Conservation (phyloP, 2,888 invertebrate species). For the Rhynchonema sp. region DNA sequence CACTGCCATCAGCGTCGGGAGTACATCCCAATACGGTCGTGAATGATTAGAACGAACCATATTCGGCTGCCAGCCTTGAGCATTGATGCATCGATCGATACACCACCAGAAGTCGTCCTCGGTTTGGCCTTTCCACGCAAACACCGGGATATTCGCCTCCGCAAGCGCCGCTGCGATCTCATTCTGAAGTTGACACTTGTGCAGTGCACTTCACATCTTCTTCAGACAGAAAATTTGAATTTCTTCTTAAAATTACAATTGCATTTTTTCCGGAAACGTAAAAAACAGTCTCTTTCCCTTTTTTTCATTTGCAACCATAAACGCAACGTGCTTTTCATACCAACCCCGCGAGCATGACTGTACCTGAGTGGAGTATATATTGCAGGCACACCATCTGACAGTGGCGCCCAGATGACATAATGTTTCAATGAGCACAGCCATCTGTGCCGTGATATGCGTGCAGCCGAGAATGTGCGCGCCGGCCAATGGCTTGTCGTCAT, state of each 20-base stretch:
- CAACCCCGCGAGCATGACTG: neutral
- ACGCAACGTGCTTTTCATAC: no score
- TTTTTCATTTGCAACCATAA: no score
- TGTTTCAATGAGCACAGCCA: constrained; percentile 80
- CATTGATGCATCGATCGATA: constrained; percentile 79
- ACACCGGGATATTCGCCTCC: constrained; percentile 63
- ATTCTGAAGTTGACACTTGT: no score
- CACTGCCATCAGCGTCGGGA: no score
- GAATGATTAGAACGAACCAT: constrained; percentile 39
- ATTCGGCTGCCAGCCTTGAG: constrained; percentile 84
- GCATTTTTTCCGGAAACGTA: no score
- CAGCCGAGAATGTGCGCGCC: constrained; percentile 92
- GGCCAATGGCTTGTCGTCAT: constrained; percentile 77
- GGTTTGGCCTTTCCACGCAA: constrained; percentile 89
- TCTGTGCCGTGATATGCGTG: constrained; percentile 95
- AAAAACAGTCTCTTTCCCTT: no score
- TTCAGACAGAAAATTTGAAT: no score
- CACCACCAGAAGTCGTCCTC: constrained; percentile 99
- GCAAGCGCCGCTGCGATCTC: constrained; percentile 89
- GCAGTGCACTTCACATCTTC: no score
- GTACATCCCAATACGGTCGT: neutral
- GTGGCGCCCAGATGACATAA: constrained; percentile 60
- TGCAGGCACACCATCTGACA: constrained; percentile 88
- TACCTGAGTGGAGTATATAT: constrained; percentile 86
- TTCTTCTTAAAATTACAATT: no score